Conservation (phyloP, 2,113 vertebrate genomes). For the Sylvicapra grimmia region DNA sequence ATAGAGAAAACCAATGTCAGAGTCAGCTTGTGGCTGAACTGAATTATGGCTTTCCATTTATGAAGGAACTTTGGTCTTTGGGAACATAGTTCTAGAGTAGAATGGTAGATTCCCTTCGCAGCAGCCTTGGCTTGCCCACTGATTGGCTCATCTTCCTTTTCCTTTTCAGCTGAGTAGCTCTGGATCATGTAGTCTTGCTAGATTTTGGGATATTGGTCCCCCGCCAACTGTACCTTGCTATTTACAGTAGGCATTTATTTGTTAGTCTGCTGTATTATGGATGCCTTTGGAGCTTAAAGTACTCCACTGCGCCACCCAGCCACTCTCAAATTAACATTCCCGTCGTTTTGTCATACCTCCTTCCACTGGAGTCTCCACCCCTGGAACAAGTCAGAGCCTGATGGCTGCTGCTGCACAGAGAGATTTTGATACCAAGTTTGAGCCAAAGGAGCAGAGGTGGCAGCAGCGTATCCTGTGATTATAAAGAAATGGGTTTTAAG, state of each 20-base stretch:
- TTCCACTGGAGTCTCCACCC: neutral
- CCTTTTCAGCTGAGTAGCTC: neutral
- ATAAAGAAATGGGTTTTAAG: neutral
- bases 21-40: neutral
- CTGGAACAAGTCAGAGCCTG: neutral
- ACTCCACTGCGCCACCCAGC: neutral
- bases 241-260: neutral
- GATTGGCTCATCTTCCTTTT: neutral
- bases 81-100: neutral
- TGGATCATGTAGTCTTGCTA: neutral
- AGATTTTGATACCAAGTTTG: neutral
- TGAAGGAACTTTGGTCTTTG: neutral
- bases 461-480: neutral
- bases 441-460: neutral
- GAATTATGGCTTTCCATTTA: neutral
- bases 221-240: neutral
- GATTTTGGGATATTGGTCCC: neutral
- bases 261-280: neutral
- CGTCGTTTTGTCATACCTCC: neutral
- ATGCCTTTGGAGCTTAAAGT: neutral
- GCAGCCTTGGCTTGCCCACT: neutral
- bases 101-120: neutral
- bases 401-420: neutral
- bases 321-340: neutral
- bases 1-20: neutral